These are phyloP conservation scores for Scolopax mira DNA, from an alignment of 2,113 vertebrate species.

Conservation along the genomic window DNA sequence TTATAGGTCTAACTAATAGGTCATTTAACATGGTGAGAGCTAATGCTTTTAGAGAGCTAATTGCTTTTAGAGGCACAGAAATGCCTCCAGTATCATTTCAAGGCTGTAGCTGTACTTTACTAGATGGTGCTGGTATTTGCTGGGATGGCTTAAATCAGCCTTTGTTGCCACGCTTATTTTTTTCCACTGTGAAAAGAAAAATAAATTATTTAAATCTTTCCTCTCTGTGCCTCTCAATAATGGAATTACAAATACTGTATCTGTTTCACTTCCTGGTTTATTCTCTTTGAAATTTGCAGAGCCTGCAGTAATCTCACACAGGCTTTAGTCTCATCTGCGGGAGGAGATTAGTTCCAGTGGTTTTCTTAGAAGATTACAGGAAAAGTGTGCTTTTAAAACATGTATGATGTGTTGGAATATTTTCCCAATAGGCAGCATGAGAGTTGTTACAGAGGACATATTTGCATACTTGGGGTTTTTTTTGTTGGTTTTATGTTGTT, in stretches of 20 bases:
- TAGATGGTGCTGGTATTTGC: not conserved
- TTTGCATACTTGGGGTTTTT: not conserved
- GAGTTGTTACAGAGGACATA: not conserved
- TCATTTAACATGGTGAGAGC: not conserved
- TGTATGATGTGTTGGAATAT: not conserved
- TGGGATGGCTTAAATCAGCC: not conserved
- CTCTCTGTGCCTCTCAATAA: conserved; percentile 20
- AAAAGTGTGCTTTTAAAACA: not conserved
- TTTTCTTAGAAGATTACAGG: conserved; percentile 21
- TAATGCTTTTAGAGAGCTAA: conserved; percentile 8
- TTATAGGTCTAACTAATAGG: not conserved
- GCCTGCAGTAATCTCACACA: conserved; percentile 13
- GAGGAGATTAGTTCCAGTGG: conserved; percentile 18
- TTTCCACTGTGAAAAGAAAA: conserved; percentile 41
- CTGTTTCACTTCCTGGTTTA: conserved; percentile 52
- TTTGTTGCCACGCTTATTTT: conserved; percentile 7
- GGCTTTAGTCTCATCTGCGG: conserved; percentile 4
- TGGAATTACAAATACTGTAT: conserved; percentile 54
- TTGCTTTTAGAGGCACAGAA: conserved; percentile 8
- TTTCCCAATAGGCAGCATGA: not conserved
- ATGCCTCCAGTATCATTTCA: not conserved
- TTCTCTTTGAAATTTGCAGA: conserved; percentile 31
- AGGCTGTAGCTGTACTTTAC: not conserved
- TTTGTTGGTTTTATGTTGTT: not conserved
- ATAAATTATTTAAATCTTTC: conserved; percentile 64